phyloP scores from a whole-genome alignment of 2,113 vertebrate species.

The Varanus komodoensis region DNA sequence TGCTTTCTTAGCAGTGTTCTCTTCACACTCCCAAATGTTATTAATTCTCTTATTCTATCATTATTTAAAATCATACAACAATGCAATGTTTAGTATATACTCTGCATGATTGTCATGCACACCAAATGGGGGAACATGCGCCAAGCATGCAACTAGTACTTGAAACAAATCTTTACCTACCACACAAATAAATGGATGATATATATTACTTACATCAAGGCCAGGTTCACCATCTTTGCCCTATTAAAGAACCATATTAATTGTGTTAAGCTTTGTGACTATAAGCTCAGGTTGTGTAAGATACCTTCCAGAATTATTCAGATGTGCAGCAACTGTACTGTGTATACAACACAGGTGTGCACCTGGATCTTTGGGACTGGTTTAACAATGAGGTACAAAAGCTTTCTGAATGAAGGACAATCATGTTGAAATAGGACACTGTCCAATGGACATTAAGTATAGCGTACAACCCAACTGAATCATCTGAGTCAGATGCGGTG shows the following conservation, averaged over 20 bases:
- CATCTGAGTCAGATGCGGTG: background rate
- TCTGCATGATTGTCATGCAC: constrained; percentile 42
- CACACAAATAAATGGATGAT: constrained; percentile 49
- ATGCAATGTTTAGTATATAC: constrained; percentile 35
- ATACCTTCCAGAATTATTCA: background rate
- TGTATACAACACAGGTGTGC: background rate
- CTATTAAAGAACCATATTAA: constrained; percentile 83
- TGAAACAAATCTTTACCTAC: constrained; percentile 49
- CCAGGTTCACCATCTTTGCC: constrained; percentile 95
- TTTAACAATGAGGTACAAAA: background rate
- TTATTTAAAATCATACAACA: constrained; percentile 21
- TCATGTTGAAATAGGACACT: background rate
- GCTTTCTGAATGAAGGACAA: background rate
- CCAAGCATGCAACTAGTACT: constrained; percentile 20
- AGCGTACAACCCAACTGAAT: background rate
- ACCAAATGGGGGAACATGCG: constrained; percentile 32
- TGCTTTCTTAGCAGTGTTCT: background rate
- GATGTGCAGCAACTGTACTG: background rate
- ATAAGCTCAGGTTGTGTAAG: background rate
- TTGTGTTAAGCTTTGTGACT: constrained; percentile 65
- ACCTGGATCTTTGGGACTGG: background rate
- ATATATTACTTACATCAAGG: constrained; percentile 90
- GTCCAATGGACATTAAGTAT: background rate
- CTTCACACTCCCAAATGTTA: background rate
- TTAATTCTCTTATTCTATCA: constrained; percentile 15